Evolutionary conservation across 2,888 invertebrate species (phyloP).

Genomic region (Linhomoeus sp.): DNA sequence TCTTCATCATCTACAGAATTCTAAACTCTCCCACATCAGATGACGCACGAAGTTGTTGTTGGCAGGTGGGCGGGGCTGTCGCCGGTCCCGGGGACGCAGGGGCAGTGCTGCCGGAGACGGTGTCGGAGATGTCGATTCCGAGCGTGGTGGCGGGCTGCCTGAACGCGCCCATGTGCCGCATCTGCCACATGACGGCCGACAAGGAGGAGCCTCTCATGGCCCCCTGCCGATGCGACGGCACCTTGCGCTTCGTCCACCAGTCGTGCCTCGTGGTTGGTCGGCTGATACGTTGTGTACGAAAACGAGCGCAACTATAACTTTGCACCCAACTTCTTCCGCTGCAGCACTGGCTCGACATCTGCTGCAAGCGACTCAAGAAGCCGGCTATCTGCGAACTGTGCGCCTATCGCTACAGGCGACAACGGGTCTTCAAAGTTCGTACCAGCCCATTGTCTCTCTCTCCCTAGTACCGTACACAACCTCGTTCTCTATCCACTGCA

Average conservation of each 20-base stretch:
- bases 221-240: slow-evolving; percentile 4
- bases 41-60: too few species aligned
- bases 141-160: neutral
- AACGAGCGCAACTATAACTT: too few species aligned
- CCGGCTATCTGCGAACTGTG: slow-evolving; percentile 38
- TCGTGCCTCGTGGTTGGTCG: slow-evolving; percentile 3
- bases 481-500: slow-evolving; percentile 16
- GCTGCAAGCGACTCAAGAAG: slow-evolving; percentile 31
- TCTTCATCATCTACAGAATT: too few species aligned
- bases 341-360: slow-evolving; percentile 37
- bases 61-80: too few species aligned
- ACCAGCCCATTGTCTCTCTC: neutral
- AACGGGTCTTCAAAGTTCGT: slow-evolving; percentile 35
- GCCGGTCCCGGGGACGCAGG: too few species aligned
- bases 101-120: too few species aligned
- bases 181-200: slow-evolving; percentile 2
- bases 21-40: too few species aligned
- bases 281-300: too few species aligned
- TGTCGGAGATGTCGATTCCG: too few species aligned
- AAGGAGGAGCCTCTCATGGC: slow-evolving; percentile 1
- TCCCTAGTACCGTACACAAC: too few species aligned
- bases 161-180: slow-evolving; percentile 4
- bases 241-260: slow-evolving; percentile 3
- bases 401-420: slow-evolving; percentile 35
- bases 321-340: too few species aligned